phyloP scores from a whole-genome alignment of 2,797 vertebrate species.

The Rachycentron canadum region DNA sequence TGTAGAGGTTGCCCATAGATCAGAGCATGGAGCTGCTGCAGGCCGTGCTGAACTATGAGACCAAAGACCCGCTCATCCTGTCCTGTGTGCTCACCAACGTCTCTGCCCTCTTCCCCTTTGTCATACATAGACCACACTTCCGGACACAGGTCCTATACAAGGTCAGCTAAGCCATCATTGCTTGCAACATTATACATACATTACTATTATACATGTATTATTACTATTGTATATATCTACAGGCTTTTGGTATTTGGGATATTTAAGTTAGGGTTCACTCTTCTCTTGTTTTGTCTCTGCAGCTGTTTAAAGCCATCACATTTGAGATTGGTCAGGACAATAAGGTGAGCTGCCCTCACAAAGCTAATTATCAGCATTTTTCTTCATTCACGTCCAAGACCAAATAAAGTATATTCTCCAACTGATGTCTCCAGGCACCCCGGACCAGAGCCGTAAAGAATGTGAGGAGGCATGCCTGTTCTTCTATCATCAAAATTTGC shows the following conservation, averaged over 20 bases:
- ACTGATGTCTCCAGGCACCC: conserved; percentile 84
- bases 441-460: conserved; percentile 94
- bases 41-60: conserved; percentile 91
- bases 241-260: neutral
- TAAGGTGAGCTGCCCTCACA: conserved; percentile 84
- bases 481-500: conserved; percentile 96
- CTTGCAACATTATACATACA: neutral
- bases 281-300: conserved; percentile 32
- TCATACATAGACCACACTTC: conserved; percentile 87
- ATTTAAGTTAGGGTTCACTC: neutral
- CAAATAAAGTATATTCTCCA: neutral
- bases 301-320: conserved; percentile 93
- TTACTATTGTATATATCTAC: neutral
- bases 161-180: conserved; percentile 78
- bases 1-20: conserved; percentile 90
- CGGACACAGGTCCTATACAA: conserved; percentile 92
- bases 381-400: neutral
- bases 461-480: conserved; percentile 94
- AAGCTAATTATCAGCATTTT: neutral
- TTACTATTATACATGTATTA: neutral
- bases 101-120: conserved; percentile 94
- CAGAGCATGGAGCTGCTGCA: conserved; percentile 93
- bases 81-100: conserved; percentile 95
- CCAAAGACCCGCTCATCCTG: conserved; percentile 94
- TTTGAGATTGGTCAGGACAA: conserved; percentile 92